Evolutionary conservation across 92 coral and sea anemone genomes (phyloP).

Genomic region (Zoanthus sansibaricus): DNA sequence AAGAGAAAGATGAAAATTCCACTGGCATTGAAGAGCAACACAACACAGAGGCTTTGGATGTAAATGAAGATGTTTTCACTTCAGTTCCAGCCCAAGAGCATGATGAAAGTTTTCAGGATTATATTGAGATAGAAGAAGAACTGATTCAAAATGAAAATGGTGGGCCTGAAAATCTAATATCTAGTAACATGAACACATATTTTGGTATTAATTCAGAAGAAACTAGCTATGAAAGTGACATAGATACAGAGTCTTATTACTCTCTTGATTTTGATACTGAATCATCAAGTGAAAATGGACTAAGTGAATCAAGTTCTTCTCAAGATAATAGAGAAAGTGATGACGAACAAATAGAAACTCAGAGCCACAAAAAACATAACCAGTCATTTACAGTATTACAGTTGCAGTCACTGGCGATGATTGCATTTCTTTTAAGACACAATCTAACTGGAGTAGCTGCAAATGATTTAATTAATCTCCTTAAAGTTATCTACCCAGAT

Average conservation of each 20-base stretch:
- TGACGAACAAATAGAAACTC: not conserved
- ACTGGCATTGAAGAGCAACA: not conserved
- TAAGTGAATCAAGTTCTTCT: constrained; percentile 13
- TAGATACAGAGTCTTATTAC: constrained; percentile 3
- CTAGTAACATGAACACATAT: too few relatives aligned
- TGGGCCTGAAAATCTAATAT: not conserved
- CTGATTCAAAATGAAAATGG: not conserved
- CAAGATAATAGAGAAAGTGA: not conserved
- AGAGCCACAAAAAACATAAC: not conserved
- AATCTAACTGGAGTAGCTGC: constrained; percentile 61
- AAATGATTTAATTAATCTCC: constrained; percentile 50
- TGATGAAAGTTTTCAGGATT: too few relatives aligned
- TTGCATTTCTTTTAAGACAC: constrained; percentile 58
- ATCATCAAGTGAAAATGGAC: constrained; percentile 16
- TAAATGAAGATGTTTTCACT: too few relatives aligned
- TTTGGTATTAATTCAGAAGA: not conserved
- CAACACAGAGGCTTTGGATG: not conserved
- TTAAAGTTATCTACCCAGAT: constrained; percentile 47
- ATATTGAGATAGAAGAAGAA: not conserved
- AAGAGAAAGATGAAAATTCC: not conserved
- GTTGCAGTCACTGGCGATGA: constrained; percentile 32
- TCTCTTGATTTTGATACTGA: not conserved
- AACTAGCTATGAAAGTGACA: not conserved
- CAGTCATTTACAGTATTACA: constrained; percentile 22
- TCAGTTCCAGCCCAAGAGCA: too few relatives aligned